Conservation (phyloP, 1,140 invertebrate species). For the Drosophila rhopaloa region DNA sequence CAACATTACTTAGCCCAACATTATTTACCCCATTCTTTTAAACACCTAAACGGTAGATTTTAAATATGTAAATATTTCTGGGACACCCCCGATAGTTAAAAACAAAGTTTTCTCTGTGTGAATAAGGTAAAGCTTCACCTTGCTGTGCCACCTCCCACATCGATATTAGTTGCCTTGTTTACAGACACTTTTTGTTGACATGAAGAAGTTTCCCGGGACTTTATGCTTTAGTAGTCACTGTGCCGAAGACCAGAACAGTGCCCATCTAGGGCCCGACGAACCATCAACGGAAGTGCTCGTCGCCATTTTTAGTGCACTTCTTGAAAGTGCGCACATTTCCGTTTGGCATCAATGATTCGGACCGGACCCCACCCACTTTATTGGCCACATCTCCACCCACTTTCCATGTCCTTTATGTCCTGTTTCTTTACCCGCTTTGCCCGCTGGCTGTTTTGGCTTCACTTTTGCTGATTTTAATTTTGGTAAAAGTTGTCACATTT, state of each 20-base stretch:
- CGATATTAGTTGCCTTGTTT: conserved; percentile 10
- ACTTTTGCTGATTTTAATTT: conserved; percentile 78
- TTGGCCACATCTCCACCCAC: conserved; percentile 4
- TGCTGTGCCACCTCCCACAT: not conserved
- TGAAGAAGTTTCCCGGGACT: conserved; percentile 9
- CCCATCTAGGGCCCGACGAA: conserved; percentile 41
- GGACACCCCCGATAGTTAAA: not conserved
- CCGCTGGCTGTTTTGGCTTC: conserved; percentile 56
- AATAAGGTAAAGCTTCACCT: not conserved
- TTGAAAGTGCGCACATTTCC: conserved; percentile 81
- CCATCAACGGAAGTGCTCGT: conserved; percentile 80
- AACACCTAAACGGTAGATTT: not conserved
- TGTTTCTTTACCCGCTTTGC: not conserved
- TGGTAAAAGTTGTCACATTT: conserved; percentile 83
- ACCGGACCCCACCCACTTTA: conserved; percentile 10
- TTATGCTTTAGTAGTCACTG: not conserved
- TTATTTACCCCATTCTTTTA: not conserved
- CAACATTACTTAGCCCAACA: not conserved
- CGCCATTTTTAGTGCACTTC: conserved; percentile 83
- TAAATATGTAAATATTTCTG: conserved; percentile 1
- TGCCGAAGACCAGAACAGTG: conserved; percentile 25
- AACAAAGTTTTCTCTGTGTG: not conserved
- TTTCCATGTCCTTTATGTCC: conserved; percentile 13
- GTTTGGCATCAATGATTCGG: conserved; percentile 81
- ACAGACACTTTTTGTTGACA: conserved; percentile 16